phyloP scores from a whole-genome alignment of 2,888 invertebrate genomes.

The Macaria liturata region DNA sequence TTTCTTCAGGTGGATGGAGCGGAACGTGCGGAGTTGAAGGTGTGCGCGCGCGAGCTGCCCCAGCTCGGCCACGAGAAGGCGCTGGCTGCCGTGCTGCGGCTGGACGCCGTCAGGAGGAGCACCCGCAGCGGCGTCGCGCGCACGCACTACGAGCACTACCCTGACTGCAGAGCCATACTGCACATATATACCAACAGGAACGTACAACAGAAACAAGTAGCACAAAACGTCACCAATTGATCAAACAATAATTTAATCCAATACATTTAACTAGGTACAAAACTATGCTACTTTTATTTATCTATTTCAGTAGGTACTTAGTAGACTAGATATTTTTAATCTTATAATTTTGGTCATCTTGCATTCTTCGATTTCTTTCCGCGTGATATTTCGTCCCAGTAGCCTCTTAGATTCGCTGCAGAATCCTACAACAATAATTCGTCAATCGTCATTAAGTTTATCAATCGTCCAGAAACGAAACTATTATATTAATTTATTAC shows the following conservation, averaged over 20 bases:
- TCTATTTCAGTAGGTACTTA: constrained; percentile 18
- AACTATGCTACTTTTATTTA: constrained; percentile 6
- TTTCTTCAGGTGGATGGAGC: constrained; percentile 70
- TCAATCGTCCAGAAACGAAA: too few relatives aligned
- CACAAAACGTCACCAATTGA: constrained; percentile 20
- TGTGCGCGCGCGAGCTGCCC: constrained; percentile 59
- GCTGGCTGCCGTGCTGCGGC: constrained; percentile 60
- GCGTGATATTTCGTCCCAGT: constrained; percentile 69
- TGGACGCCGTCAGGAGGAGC: constrained; percentile 58
- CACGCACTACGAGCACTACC: constrained; percentile 67
- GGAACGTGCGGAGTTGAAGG: constrained; percentile 68
- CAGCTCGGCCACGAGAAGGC: constrained; percentile 59
- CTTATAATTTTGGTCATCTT: constrained; percentile 41
- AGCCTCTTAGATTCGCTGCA: constrained; percentile 63
- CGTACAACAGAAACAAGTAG: constrained; percentile 25
- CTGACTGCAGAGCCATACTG: constrained; percentile 70
- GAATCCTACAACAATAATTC: constrained; percentile 56
- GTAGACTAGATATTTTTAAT: constrained; percentile 16
- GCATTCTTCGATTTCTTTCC: constrained; percentile 57
- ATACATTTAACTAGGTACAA: neutral
- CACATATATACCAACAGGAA: constrained; percentile 60
- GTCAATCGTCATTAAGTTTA: too few relatives aligned
- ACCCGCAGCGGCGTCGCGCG: constrained; percentile 56
- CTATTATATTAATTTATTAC: too few relatives aligned
- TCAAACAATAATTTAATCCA: constrained; percentile 1